phyloP scores from a whole-genome alignment of 1,140 invertebrate genomes.

The Bursaphelenchus mucronatus region DNA sequence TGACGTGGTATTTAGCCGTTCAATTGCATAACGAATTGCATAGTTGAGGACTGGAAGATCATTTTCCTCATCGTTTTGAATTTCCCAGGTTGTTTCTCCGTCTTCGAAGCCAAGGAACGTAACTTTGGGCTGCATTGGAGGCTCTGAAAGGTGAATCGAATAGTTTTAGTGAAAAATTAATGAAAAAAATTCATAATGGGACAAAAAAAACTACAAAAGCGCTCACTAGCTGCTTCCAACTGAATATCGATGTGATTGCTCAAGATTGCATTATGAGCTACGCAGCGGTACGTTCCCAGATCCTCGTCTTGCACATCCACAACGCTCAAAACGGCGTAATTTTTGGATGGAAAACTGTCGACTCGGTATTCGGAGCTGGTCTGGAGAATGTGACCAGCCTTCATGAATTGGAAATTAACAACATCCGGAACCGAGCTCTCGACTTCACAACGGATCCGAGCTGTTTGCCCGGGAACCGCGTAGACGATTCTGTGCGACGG shows the following conservation, averaged over 20 bases:
- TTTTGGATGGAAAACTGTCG: conserved; percentile 1
- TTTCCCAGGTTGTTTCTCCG: conserved; percentile 15
- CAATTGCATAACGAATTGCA: conserved; percentile 13
- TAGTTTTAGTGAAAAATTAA: not conserved
- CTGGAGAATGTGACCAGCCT: not conserved
- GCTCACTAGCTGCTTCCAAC: not conserved
- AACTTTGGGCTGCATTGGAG: conserved; percentile 12
- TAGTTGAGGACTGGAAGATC: conserved; percentile 1
- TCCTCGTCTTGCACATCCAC: conserved; percentile 7
- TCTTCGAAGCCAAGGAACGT: not conserved
- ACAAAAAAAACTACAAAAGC: not conserved
- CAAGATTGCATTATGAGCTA: conserved; percentile 15
- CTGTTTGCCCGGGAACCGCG: not conserved
- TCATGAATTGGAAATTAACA: conserved; percentile 10
- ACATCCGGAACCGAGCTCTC: conserved; percentile 1
- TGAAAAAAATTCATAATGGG: too few relatives aligned
- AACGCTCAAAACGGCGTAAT: conserved; percentile 8
- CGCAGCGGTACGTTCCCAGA: conserved; percentile 1
- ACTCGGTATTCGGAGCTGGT: not conserved
- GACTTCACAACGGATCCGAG: not conserved
- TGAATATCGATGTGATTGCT: not conserved
- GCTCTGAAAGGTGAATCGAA: conserved; percentile 3
- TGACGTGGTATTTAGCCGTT: conserved; percentile 2
- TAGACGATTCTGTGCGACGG: not conserved
- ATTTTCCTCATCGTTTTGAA: conserved; percentile 9